Percentiles rank a stretch among this genome's conserved stretches.
phyloP scores from a whole-genome alignment of 2,113 vertebrate genomes.

The Halcyon senegalensis region DNA sequence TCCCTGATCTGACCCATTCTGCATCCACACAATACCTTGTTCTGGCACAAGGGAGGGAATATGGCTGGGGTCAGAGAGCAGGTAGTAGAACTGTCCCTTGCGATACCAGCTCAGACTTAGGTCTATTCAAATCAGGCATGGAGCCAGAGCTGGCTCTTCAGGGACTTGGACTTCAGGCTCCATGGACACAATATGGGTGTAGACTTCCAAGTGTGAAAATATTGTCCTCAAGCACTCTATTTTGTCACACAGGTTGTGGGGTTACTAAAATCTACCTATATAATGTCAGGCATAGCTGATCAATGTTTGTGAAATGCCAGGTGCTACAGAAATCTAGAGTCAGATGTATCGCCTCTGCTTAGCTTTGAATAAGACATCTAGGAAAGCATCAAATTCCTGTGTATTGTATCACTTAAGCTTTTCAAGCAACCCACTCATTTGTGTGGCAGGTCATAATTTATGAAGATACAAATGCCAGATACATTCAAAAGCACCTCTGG shows the following conservation, averaged over 20 bases:
- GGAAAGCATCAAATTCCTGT: neutral
- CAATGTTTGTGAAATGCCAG: neutral
- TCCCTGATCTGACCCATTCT: neutral
- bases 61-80: neutral
- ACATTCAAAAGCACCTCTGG: neutral
- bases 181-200: neutral
- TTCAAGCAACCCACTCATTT: neutral
- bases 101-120: neutral
- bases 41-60: neutral
- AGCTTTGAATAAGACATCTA: neutral
- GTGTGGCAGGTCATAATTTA: neutral
- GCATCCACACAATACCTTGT: neutral
- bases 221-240: neutral
- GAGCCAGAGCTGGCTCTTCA: neutral
- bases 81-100: neutral
- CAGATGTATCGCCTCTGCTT: neutral
- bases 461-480: neutral
- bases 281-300: neutral
- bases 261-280: neutral
- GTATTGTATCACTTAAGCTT: neutral
- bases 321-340: neutral
- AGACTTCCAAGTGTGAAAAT: neutral
- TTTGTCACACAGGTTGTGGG: neutral
- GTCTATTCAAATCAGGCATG: neutral
- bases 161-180: neutral